Evolutionary conservation across 2,797 vertebrate genomes (phyloP).

Genomic region (Tiaroga cobitis): DNA sequence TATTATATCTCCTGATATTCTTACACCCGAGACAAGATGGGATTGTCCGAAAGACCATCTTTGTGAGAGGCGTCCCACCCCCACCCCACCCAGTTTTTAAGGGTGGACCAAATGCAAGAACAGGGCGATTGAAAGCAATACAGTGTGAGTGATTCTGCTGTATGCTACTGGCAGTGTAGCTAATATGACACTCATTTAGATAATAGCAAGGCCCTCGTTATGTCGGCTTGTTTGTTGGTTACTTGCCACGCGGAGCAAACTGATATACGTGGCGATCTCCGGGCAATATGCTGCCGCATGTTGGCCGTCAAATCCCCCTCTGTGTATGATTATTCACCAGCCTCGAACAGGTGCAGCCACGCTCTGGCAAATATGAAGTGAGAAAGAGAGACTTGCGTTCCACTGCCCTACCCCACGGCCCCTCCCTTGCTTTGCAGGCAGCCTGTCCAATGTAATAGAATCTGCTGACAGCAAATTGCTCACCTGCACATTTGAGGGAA

Average conservation of each 20-base stretch:
- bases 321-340: conserved; percentile 55
- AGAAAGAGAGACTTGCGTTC: conserved; percentile 10
- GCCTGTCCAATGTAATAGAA: conserved; percentile 53
- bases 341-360: conserved; percentile 55
- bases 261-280: conserved; percentile 32
- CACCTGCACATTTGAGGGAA: conserved; percentile 51
- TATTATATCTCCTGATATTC: conserved; percentile 43
- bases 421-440: conserved; percentile 28
- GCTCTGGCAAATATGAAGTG: conserved; percentile 38
- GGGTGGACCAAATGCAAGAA: conserved; percentile 47
- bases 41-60: neutral
- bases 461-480: conserved; percentile 57
- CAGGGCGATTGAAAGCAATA: conserved; percentile 64
- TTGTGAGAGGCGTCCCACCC: neutral
- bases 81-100: no score
- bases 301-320: conserved; percentile 48
- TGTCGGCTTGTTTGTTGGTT: neutral
- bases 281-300: conserved; percentile 47
- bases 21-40: conserved; percentile 6
- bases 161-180: conserved; percentile 58
- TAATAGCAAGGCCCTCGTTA: conserved; percentile 61
- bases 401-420: conserved; percentile 33
- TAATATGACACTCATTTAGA: conserved; percentile 70
- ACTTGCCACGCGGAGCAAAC: conserved; percentile 13
- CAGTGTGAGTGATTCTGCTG: conserved; percentile 61